Evolutionary conservation across 2,797 vertebrate genomes (phyloP).

Genomic region (Babyrousa celebensis): DNA sequence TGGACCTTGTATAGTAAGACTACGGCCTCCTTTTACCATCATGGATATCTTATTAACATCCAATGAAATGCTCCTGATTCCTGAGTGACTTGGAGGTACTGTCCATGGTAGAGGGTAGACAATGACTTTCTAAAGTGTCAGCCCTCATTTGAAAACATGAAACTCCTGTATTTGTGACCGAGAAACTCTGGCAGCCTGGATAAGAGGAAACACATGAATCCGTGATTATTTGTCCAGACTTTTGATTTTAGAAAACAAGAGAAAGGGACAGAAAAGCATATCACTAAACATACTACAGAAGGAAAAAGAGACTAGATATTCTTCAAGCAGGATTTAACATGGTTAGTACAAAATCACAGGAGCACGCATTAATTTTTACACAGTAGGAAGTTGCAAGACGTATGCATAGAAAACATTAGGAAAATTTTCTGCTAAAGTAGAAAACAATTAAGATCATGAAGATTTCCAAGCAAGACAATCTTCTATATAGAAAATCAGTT

Average conservation of each 20-base stretch:
- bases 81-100: not conserved
- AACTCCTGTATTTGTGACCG: not conserved
- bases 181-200: not conserved
- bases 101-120: fast-evolving
- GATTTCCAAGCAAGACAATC: slow-evolving; percentile 46
- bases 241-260: slow-evolving; percentile 34
- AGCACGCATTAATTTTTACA: not conserved
- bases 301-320: not conserved
- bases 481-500: slow-evolving; percentile 2
- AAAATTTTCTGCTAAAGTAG: not conserved
- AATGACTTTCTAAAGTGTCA: not conserved
- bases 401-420: no score
- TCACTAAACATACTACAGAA: not conserved
- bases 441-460: slow-evolving; percentile 44
- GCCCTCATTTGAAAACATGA: not conserved
- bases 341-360: not conserved
- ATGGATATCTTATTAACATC: not conserved
- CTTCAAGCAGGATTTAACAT: not conserved
- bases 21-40: not conserved
- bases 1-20: not conserved
- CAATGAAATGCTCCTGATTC: not conserved
- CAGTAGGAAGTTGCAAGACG: not conserved
- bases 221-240: not conserved
- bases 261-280: not conserved
- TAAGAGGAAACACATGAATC: not conserved